Evolutionary conservation across 2,888 invertebrate genomes (phyloP).

Genomic region (Leptinotarsa peninsularis): DNA sequence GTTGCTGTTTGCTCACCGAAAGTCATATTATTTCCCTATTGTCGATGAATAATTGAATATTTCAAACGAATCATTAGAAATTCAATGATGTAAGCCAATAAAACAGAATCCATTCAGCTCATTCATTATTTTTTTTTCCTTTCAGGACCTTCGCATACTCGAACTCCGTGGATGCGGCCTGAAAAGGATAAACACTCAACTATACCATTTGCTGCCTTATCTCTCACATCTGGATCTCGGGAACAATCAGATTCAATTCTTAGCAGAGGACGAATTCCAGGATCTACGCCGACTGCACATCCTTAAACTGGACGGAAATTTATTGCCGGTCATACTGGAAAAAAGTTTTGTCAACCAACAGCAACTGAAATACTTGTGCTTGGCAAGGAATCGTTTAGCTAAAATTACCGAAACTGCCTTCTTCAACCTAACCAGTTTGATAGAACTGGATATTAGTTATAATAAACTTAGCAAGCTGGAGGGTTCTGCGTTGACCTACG

Average conservation of each 20-base stretch:
- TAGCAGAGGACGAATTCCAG: slow-evolving; percentile 78
- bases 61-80: too few species aligned
- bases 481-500: slow-evolving; percentile 71
- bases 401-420: slow-evolving; percentile 81
- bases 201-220: slow-evolving; percentile 81
- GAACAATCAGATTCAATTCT: slow-evolving; percentile 81
- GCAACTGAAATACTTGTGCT: slow-evolving; percentile 66
- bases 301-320: slow-evolving; percentile 80
- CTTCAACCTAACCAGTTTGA: slow-evolving; percentile 76
- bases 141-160: slow-evolving; percentile 77
- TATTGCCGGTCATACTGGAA: slow-evolving; percentile 80
- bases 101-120: not conserved
- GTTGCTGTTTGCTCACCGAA: too few species aligned
- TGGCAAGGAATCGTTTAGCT: slow-evolving; percentile 80
- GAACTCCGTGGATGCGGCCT: slow-evolving; percentile 80
- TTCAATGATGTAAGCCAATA: too few species aligned
- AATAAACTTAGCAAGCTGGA: slow-evolving; percentile 80
- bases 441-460: slow-evolving; percentile 79
- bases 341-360: slow-evolving; percentile 74
- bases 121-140: slow-evolving; percentile 51
- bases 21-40: too few species aligned
- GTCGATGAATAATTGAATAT: too few species aligned
- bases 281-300: slow-evolving; percentile 75
- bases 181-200: slow-evolving; percentile 80
- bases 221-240: slow-evolving; percentile 82